Conservation (phyloP, 2,797 vertebrate genomes). For the Champsocephalus gunnari region DNA sequence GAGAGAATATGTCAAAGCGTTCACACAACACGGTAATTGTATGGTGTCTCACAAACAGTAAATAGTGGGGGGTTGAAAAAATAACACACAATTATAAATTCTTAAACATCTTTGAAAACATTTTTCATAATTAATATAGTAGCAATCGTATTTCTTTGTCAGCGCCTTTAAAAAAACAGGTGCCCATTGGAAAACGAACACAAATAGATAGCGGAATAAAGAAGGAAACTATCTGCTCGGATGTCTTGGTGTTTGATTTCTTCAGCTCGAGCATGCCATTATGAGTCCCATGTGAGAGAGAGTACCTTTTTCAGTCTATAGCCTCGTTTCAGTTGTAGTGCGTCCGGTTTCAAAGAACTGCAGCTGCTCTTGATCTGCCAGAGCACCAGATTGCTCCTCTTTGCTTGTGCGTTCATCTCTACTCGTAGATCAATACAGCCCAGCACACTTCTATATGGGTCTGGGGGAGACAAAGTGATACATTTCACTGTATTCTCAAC, state of each 20-base stretch:
- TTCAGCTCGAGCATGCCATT: conserved; percentile 37
- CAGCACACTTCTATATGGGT: conserved; percentile 60
- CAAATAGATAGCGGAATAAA: conserved; percentile 22
- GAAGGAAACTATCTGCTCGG: conserved; percentile 36
- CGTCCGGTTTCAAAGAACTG: conserved; percentile 76
- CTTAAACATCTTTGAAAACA: background rate
- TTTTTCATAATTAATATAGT: background rate
- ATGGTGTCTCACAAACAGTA: conserved; percentile 3
- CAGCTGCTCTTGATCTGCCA: conserved; percentile 78
- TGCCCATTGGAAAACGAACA: conserved; percentile 33
- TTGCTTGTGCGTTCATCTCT: conserved; percentile 71
- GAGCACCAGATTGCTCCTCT: conserved; percentile 67
- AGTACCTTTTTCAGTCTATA: conserved; percentile 56
- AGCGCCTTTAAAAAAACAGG: conserved; percentile 12
- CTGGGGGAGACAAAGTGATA: conserved; percentile 52
- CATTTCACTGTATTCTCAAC: conserved; percentile 60
- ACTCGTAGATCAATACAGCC: conserved; percentile 79
- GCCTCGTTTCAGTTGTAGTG: conserved; percentile 64
- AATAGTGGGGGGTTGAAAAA: background rate
- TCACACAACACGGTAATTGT: conserved; percentile 27
- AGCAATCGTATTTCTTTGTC: background rate
- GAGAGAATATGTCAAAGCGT: conserved; percentile 20
- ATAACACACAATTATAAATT: background rate
- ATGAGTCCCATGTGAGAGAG: conserved; percentile 35
- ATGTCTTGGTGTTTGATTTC: conserved; percentile 48